phyloP scores from a whole-genome alignment of 2,888 invertebrate genomes.

The Pollenia amentaria region DNA sequence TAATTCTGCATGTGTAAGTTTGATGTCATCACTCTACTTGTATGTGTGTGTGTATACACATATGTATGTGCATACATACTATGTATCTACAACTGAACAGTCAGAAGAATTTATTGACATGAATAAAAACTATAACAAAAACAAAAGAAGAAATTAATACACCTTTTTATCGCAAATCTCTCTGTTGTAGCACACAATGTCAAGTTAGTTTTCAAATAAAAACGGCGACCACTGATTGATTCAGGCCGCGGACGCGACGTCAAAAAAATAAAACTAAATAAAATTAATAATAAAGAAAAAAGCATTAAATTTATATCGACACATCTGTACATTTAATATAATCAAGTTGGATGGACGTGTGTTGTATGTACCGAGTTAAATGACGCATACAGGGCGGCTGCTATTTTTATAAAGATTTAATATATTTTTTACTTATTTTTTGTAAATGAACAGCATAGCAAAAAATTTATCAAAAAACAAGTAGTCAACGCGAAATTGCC shows the following conservation, averaged over 20 bases:
- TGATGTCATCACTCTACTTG: conserved; percentile 32
- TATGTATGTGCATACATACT: not conserved
- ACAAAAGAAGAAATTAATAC: conserved; percentile 3
- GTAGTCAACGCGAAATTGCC: conserved; percentile 71
- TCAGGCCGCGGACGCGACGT: conserved; percentile 43
- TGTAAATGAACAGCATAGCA: conserved; percentile 45
- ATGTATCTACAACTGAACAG: conserved; percentile 34
- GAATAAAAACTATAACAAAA: conserved; percentile 37
- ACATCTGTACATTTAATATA: conserved; percentile 29
- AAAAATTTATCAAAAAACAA: conserved; percentile 55
- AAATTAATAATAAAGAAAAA: conserved; percentile 29
- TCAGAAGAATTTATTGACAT: conserved; percentile 41
- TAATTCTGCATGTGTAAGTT: conserved; percentile 2
- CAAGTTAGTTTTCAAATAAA: conserved; percentile 53
- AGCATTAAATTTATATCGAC: conserved; percentile 54
- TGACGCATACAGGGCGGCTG: conserved; percentile 68
- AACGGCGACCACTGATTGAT: conserved; percentile 42
- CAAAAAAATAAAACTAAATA: conserved; percentile 38
- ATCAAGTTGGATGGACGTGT: conserved; percentile 28
- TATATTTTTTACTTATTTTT: conserved; percentile 26
- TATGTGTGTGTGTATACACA: not conserved
- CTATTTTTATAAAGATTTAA: conserved; percentile 59
- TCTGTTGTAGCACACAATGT: conserved; percentile 33
- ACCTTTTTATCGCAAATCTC: conserved; percentile 28
- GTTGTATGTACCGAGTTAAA: conserved; percentile 36